Evolutionary conservation across 2,113 vertebrate genomes (phyloP).

Genomic region (Chascanopsetta lugubris): DNA sequence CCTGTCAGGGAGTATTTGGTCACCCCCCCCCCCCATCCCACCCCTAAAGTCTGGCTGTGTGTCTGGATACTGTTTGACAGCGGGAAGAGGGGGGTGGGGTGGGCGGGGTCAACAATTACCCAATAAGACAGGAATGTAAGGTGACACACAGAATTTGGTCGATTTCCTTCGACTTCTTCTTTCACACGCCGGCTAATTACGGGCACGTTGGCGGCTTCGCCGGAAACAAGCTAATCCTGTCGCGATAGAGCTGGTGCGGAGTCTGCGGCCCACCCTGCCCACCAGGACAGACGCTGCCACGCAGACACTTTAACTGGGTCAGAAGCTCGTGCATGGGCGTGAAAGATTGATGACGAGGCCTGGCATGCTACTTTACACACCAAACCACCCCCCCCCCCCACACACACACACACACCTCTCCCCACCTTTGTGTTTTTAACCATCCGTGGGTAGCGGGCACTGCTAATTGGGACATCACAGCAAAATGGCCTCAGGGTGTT

Average conservation of each 20-base stretch:
- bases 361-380: conserved; percentile 74
- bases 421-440: conserved; percentile 67
- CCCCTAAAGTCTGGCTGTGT: not conserved
- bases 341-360: conserved; percentile 75
- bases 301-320: conserved; percentile 76
- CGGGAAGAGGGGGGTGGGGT: too few species aligned
- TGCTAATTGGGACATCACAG: conserved; percentile 77
- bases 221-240: conserved; percentile 64
- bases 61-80: conserved; percentile 16
- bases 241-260: conserved; percentile 63
- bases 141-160: conserved; percentile 13
- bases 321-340: conserved; percentile 63
- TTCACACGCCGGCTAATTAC: conserved; percentile 63
- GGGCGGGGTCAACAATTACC: conserved; percentile 31
- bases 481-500: conserved; percentile 52
- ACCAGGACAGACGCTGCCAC: conserved; percentile 47
- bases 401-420: too few species aligned
- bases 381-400: too few species aligned
- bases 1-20: conserved; percentile 46
- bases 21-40: conserved; percentile 19
- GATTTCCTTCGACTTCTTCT: conserved; percentile 13
- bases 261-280: conserved; percentile 50
- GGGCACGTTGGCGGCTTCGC: conserved; percentile 41
- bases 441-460: conserved; percentile 51
- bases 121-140: conserved; percentile 21